Evolutionary conservation across 1,140 invertebrate species (phyloP), one percentile per base, ranked within the genome.

Genomic region (Leptopilina clavipes): DNA sequence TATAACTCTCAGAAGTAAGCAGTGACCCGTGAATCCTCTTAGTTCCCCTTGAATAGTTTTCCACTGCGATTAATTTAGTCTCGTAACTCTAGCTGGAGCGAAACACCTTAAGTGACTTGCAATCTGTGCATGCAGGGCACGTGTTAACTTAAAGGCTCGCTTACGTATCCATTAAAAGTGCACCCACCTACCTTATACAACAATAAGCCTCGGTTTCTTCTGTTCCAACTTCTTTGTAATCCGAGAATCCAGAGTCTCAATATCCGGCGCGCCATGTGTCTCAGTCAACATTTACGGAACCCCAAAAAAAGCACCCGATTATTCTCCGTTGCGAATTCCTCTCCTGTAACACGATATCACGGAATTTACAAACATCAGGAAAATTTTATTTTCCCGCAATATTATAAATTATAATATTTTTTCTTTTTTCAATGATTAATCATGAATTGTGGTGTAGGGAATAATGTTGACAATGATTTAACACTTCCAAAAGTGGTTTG

Each of bases 1-100:
- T 74, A 81, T 80, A 81, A 81, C 77, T 81, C 75, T 81, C 75
- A 80, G 81, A 79, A 84, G 80, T 77, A 79, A 72, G 74, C 77
- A 80, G 80, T 80, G 79, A 85, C 76, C 79, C 81, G 82, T 82
- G 81, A 86, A 84, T 83, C 82, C 82, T 81, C 81, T 82, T 82
- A 81, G 82, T 81, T 84, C 70, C 77, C 37, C 76, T 77, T 54
- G 82, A 84, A 78, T 73, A 79, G 81, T 76, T 81, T n/a, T 73
- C 81, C 65, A 73, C 80, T 77, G 81, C 81, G 82, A 86, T 86
- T 86, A 84, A 83, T 86, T 84, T 83, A 82, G 78, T 79, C 81
- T 77, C 78, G 79, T 76, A 78, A 79, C 76, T 80, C 77, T 81
- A 80, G 75, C 74, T 70, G 65, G 54, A 72, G 76, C 74, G 81